Evolutionary conservation across 1,140 invertebrate genomes (phyloP), one percentile per base, ranked within the genome.

Genomic region (Pachyrhynchus sulphureomaculatus): DNA sequence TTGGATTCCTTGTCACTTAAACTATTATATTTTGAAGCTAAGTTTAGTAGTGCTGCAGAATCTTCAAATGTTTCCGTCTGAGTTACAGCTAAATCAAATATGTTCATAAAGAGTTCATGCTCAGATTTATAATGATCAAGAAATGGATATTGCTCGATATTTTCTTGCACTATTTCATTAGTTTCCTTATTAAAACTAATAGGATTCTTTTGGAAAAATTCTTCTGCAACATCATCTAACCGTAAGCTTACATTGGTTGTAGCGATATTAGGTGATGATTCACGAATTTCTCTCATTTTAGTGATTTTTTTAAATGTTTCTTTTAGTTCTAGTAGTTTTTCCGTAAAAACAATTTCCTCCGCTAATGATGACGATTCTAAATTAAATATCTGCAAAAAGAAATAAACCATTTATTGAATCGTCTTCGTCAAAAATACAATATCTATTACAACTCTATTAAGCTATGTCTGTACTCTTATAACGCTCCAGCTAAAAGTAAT

Each of bases 311-410:
- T 45, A 0, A 66, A 53, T 33, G 49, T 37, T 6, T 62, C 32
- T 53, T 75, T 78, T 6, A 80, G 70, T 2, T 75, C 65, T 29
- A 75, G 69, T 24, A 80, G 67, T 58, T 77, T 75, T 66, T 79
- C 77, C 44, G 76, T 74, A 48, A 76, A 80, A 15, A 72, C 54
- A 3, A 81, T 67, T 61, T 80, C 76, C 9, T 72, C 62, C n/a
- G 74, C 75, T 0, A 80, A 24, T 49, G 70, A 55, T 10, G 72
- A 75, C 6, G 79, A 66, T 59, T 79, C 62, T 34, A 81, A 56
- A 45, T 77, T 70, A 53, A 79, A 81, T 15, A 78, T 79, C 80
- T 81, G 65, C 21, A 74, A 75, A 52, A 62, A 42, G 65, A 56
- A 49, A 39, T 42, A 15, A 13, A 29, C 12, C n/a, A 3, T 37